Evolutionary conservation across 2,797 vertebrate genomes (phyloP), one percentile per base, ranked within the genome.

Genomic region (Triplophysa yarkandensis): DNA sequence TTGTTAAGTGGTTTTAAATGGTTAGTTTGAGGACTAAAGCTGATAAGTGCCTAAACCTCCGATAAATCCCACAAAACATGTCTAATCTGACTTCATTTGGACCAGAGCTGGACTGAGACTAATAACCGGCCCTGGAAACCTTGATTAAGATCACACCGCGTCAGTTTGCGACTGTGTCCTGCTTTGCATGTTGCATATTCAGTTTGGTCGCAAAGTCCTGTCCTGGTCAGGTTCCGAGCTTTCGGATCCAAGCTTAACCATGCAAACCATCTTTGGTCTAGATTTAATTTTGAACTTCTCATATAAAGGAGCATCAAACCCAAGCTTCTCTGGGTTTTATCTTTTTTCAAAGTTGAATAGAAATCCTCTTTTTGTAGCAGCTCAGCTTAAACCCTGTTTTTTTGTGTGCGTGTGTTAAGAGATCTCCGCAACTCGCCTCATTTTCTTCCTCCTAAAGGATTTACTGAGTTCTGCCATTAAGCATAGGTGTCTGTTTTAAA

Each of bases 401-500:
- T 41, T 13, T 41, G 41, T 43, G 19, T 23, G 9, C 43, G 34
- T 21, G 60, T 39, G 14, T 21, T 48, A n/a, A 71, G 43, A 11
- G 28, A 68, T 27, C 17, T 62, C 67, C 64, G 48, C 62, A n/a
- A 43, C 44, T 23, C 9, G 39, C 62, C 39, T 67, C 63, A 36
- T 74, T 74, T 58, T 64, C 63, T 57, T 57, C 66, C 79, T 80
- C 66, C 61, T 79, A 17, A 78, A 86, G 82, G 82, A 88, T 83
- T 83, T 78, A 85, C 77, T 83, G 79, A 84, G 80, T 73, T 80
- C 88, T 89, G 87, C 87, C 88, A 87, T 90, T 88, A 91, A 87
- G 85, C 83, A 83, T 85, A 88, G 88, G 88, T 90, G 88, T 92
- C 89, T 87, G 78, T 86, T 91, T 92, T 88, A 92, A 92, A 92